Base-by-base conservation (phyloP, 35 echinoderm and acorn worm genomes). In the Patiria miniata region DNA sequence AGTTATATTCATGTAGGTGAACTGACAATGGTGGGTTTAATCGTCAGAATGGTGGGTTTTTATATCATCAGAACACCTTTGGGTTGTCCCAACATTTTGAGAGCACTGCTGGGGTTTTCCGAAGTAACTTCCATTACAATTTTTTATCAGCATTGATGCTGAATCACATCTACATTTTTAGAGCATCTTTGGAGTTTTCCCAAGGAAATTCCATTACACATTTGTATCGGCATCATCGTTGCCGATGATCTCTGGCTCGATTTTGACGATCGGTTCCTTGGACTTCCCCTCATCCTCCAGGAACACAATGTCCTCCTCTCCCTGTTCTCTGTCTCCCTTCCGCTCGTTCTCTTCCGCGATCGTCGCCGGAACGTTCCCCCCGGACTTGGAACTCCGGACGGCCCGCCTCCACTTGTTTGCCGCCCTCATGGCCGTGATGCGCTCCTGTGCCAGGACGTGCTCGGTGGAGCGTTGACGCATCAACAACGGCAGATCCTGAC, bases 401-500 rank as follows among this genome's bases (percentile, higher is more conserved):
- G 21, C 26, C 26, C 29, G 21, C 65, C 8, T 73, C 65, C 65
- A 73, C 65, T 34, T 73, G 42, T 4, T 6, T 4, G 65, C 30
- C 26, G 26, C 65, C 14, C 65, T 56, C 18, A 52, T 84, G 17
- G 52, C 37, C n/a, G 6, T 9, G 26, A 52, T 26, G 2, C 85
- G 85, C 77, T 55, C 39, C 52, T 33, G 38, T 2, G 77, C 23
- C 21, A 52, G 47, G 39, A 87, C 32, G 55, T 87, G 69, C 2
- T 34, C 19, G 6, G 26, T 5, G 22, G 40, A 40, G 5, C 38
- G 68, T 34, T 87, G 40, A 9, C 68, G 21, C 52, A 87, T 50
- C 36, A 77, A 68, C 7, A 36, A 19, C 47, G 85, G 29, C 19
- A 87, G 52, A 34, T 87, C 85, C 12, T 78, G 85, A 8, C 37